phyloP scores from a whole-genome alignment of 2,797 vertebrate species.

The Lemur catta region DNA sequence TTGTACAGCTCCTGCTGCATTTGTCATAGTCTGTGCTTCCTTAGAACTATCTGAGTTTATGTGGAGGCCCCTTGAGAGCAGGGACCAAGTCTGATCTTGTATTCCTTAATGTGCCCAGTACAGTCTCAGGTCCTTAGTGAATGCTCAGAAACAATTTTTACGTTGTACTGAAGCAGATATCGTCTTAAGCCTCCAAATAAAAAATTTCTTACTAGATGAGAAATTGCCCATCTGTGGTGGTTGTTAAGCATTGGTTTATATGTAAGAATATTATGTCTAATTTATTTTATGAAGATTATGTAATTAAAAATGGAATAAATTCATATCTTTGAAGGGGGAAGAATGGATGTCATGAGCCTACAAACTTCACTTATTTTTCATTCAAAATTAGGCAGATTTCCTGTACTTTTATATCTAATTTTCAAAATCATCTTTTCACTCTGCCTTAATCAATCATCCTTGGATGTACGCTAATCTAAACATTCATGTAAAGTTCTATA shows the following conservation, averaged over 20 bases:
- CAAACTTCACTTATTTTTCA: constrained; percentile 10
- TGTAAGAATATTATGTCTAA: not conserved
- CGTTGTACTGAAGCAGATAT: not conserved
- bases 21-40: not conserved
- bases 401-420: constrained; percentile 34
- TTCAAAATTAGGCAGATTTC: constrained; percentile 20
- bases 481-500: constrained; percentile 45
- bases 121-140: not conserved
- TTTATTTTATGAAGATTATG: not conserved
- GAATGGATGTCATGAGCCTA: not conserved
- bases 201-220: not conserved
- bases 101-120: not conserved
- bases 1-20: not conserved
- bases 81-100: not conserved
- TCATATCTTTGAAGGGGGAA: not conserved
- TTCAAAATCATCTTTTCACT: constrained; percentile 37
- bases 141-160: not conserved
- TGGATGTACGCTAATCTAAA: constrained; percentile 58
- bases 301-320: constrained; percentile 13
- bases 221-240: not conserved
- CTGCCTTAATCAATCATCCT: constrained; percentile 61
- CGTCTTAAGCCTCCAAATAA: not conserved
- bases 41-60: not conserved
- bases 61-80: not conserved
- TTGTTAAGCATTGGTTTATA: not conserved